Evolutionary conservation across 2,113 vertebrate species (phyloP).

Genomic region (Crypturellus undulatus): DNA sequence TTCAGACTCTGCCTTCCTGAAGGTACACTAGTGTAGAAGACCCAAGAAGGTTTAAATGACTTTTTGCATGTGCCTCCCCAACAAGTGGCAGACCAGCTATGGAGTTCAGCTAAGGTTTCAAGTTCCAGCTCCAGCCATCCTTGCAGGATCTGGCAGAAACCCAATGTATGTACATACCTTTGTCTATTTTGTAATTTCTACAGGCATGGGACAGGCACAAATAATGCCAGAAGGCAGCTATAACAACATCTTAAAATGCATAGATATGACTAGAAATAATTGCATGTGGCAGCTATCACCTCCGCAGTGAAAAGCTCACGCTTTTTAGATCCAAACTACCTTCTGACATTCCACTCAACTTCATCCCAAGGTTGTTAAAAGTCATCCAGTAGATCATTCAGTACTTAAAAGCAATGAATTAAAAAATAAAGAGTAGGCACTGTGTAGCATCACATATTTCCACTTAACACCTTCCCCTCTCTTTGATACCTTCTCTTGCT

Average conservation of each 20-base stretch:
- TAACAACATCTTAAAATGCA: not conserved
- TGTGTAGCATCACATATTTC: not conserved
- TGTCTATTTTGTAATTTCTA: not conserved
- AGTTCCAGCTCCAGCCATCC: not conserved
- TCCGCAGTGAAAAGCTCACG: not conserved
- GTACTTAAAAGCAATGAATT: constrained; percentile 5
- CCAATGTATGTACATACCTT: not conserved
- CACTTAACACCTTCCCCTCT: not conserved
- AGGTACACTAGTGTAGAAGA: not conserved
- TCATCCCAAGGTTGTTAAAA: not conserved
- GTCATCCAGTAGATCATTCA: not conserved
- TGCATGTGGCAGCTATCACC: not conserved
- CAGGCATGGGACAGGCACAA: not conserved
- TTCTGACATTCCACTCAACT: not conserved
- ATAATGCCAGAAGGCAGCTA: not conserved
- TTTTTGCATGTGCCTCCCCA: not conserved
- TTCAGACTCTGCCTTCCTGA: not conserved
- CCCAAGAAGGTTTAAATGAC: not conserved
- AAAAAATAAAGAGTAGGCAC: not conserved
- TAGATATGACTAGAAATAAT: not conserved
- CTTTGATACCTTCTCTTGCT: not conserved
- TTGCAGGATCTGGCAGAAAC: not conserved
- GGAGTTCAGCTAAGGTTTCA: not conserved
- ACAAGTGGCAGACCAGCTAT: not conserved
- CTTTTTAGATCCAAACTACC: not conserved